Conservation (phyloP, 2,797 vertebrate genomes). For the Triplophysa bombifrons region DNA sequence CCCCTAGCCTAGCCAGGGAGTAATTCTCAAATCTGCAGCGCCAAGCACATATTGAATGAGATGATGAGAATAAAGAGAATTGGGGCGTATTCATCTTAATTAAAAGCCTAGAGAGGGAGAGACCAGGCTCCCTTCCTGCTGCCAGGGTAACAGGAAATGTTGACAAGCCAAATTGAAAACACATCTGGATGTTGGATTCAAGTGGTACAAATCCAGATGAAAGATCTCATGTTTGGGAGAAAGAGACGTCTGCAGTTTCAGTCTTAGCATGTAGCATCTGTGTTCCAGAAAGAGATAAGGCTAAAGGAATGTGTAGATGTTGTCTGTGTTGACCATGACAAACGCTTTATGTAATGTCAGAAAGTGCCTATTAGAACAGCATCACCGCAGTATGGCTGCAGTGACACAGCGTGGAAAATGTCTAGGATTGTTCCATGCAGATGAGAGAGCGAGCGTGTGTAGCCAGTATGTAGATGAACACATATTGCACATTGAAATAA, state of each 20-base stretch:
- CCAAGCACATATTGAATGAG: conserved; percentile 5
- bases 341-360: conserved; percentile 4
- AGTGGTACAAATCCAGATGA: background rate
- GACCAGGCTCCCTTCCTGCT: conserved; percentile 17
- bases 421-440: background rate
- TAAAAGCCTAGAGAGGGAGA: conserved; percentile 28
- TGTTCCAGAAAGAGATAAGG: conserved; percentile 4
- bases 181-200: conserved; percentile 34
- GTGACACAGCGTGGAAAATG: background rate
- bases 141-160: conserved; percentile 44
- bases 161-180: conserved; percentile 51
- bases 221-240: conserved; percentile 20
- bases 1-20: background rate
- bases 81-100: conserved; percentile 4
- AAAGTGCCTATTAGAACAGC: background rate
- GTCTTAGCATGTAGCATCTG: conserved; percentile 4
- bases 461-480: background rate
- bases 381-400: conserved; percentile 3
- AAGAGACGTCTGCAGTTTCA: background rate
- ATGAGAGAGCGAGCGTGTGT: background rate
- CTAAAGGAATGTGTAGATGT: background rate
- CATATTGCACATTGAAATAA: background rate
- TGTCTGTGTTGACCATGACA: background rate
- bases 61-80: background rate
- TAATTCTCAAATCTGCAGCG: background rate